Conservation (phyloP, 2,888 invertebrate genomes). For the Phortica magna region DNA sequence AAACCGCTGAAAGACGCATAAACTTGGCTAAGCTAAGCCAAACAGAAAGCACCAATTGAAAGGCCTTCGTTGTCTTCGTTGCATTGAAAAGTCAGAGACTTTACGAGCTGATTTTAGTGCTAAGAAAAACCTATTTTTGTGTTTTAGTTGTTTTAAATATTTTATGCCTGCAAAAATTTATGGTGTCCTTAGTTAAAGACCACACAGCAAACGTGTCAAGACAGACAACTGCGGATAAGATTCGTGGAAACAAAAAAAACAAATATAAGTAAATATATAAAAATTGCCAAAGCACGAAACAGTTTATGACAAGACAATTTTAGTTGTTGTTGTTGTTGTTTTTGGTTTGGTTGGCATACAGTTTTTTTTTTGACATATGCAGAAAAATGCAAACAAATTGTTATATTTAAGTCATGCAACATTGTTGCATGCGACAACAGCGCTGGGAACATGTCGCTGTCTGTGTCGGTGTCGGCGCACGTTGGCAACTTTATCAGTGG, state of each 20-base stretch:
- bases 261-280: too few relatives aligned
- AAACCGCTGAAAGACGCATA: too few relatives aligned
- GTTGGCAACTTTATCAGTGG: conserved; percentile 69
- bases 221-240: conserved; percentile 12
- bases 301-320: conserved; percentile 25
- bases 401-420: conserved; percentile 33
- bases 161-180: not conserved
- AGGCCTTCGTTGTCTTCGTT: not conserved
- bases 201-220: conserved; percentile 20
- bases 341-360: not conserved
- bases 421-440: conserved; percentile 1
- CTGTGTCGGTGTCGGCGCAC: conserved; percentile 34
- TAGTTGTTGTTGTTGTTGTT: too few relatives aligned
- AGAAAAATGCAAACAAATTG: conserved; percentile 28
- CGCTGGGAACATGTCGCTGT: conserved; percentile 26
- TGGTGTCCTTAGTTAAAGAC: not conserved
- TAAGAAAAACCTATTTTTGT: conserved; percentile 4
- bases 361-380: conserved; percentile 6
- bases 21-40: not conserved
- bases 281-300: conserved; percentile 22
- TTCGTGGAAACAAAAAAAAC: too few relatives aligned
- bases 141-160: not conserved
- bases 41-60: not conserved
- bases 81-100: conserved; percentile 22
- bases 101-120: conserved; percentile 15